These are phyloP conservation scores for Mastomys coucha DNA, from an alignment of 2,113 vertebrate species.

Conservation along the genomic window DNA sequence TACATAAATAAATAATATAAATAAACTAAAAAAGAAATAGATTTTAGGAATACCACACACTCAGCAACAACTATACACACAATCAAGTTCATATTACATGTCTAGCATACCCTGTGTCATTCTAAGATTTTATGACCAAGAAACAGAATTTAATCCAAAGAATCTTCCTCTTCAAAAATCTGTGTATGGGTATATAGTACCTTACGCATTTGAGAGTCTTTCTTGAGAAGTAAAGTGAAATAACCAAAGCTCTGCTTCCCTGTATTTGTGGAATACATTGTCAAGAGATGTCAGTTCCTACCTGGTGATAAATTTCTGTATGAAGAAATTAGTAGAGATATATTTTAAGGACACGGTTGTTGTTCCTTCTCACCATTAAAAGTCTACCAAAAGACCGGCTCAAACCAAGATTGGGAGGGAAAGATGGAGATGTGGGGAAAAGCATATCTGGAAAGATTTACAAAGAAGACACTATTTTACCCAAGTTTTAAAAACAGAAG, in stretches of 20 bases:
- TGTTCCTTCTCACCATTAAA: background rate
- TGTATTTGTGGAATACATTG: background rate
- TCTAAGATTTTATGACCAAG: background rate
- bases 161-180: background rate
- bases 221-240: background rate
- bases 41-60: background rate
- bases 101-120: background rate
- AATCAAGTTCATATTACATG: background rate
- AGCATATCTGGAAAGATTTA: background rate
- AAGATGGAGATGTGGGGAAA: background rate
- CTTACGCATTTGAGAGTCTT: background rate
- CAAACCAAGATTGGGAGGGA: background rate
- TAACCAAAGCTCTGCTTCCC: background rate
- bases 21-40: background rate
- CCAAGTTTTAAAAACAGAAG: background rate
- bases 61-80: background rate
- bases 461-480: background rate
- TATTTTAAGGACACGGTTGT: background rate
- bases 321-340: background rate
- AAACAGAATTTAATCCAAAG: background rate
- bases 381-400: background rate
- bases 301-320: background rate
- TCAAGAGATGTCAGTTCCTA: background rate
- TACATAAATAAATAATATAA: too few species aligned
- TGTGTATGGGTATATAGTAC: background rate